Evolutionary conservation across 2,113 vertebrate genomes (phyloP).

Genomic region (Columbina picui): DNA sequence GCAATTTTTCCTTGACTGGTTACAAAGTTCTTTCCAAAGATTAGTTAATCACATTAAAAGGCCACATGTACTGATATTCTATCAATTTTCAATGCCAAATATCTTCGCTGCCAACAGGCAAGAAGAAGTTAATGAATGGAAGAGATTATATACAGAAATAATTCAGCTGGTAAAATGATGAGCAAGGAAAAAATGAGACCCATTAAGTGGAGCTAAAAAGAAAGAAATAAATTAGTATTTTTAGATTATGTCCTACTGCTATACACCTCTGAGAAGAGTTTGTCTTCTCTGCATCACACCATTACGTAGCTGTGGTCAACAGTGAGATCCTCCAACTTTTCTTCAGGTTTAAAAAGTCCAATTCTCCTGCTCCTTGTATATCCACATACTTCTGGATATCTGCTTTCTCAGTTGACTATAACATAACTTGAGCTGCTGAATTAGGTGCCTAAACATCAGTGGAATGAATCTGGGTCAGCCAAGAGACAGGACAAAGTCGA

Average conservation of each 20-base stretch:
- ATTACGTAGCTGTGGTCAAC: background rate
- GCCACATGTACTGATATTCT: background rate
- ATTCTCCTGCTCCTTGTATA: background rate
- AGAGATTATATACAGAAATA: background rate
- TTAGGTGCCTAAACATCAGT: background rate
- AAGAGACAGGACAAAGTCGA: background rate
- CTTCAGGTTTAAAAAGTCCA: background rate
- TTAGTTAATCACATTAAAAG: background rate
- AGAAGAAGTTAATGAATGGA: background rate
- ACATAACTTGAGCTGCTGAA: background rate
- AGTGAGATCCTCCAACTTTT: background rate
- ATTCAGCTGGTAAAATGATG: constrained; percentile 8
- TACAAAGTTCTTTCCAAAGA: constrained; percentile 4
- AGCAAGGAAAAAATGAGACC: background rate
- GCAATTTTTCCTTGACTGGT: constrained; percentile 22
- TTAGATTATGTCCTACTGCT: background rate
- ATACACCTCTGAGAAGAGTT: background rate
- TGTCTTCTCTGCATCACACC: background rate
- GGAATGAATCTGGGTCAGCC: background rate
- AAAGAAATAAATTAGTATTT: background rate
- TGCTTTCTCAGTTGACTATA: background rate
- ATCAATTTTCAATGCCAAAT: background rate
- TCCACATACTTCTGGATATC: background rate
- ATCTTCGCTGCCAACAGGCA: constrained; percentile 7
- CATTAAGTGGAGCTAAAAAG: background rate